phyloP scores from a whole-genome alignment of 2,888 invertebrate species.

The Oxycera nigricornis region DNA sequence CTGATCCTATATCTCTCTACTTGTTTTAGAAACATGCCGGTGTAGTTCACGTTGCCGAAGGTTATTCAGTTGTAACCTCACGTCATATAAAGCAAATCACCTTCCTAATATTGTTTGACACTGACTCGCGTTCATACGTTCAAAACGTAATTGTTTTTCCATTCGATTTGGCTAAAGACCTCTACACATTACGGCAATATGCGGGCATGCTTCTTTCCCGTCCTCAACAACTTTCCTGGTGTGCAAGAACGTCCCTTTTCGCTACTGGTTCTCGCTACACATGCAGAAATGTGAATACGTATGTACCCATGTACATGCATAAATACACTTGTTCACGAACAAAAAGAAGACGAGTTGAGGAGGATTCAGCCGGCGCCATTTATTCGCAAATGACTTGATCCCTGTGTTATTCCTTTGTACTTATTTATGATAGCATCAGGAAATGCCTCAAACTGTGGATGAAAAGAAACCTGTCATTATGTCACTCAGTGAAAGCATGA shows the following conservation, averaged over 20 bases:
- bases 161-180: neutral
- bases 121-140: neutral
- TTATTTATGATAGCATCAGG: neutral
- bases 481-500: neutral
- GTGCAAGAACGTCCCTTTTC: neutral
- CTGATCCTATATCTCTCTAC: neutral
- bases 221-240: neutral
- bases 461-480: neutral
- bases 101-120: neutral
- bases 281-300: too few species aligned
- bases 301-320: neutral
- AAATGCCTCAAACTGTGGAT: neutral
- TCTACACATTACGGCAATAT: neutral
- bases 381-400: neutral
- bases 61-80: neutral
- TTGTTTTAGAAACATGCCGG: neutral
- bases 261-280: neutral
- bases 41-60: neutral
- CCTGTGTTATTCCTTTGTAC: neutral
- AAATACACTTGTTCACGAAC: neutral
- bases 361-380: neutral
- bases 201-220: neutral
- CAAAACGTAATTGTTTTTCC: slow-evolving; percentile 1
- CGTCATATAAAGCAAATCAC: neutral
- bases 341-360: neutral